Evolutionary conservation across 2,797 vertebrate genomes (phyloP), one percentile per base, ranked within the genome.

Genomic region (Anguilla obscura): DNA sequence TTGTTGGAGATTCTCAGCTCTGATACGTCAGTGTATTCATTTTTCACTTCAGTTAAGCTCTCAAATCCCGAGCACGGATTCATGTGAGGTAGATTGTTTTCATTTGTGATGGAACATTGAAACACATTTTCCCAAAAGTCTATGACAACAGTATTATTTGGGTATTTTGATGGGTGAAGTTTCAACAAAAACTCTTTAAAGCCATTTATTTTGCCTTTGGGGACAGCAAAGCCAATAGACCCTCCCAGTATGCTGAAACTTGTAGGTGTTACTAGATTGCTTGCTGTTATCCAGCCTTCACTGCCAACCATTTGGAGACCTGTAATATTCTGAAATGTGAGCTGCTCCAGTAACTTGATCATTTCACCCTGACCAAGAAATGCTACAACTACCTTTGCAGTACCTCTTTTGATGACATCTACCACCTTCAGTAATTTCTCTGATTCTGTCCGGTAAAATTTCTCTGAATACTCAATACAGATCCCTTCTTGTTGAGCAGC

Each of bases 381-480:
- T 36, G 87, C 89, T 24, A 92, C 89, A 94, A 66, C n/a, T 66
- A 93, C 91, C 86, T 88, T 89, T 71, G 91, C 92, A 54, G 91
- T 90, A 5, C 90, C 91, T n/a, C 83, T 90, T 90, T 89, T 93
- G 40, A 94, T 92, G 60, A 91, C 90, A 27, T 92, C 89, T 33
- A 92, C 86, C 1, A 91, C 90, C 52, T 87, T 86, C 58, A 89
- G 88, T 84, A 93, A 71, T 90, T 90, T 90, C 30, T 92, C 89
- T 89, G 92, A 88, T 16, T 92, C 90, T 16, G 91, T 91, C 89
- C 91, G 87, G 56, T 90, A 90, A 84, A 92, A 88, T 2, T 90
- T 89, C n/a, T 92, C 86, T 2, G 89, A 90, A 91, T 93, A 94
- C 87, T 92, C 93, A 33, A 94, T 89, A 60, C 93, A 94, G n/a